Percentiles rank a stretch among this genome's conserved stretches.
Conservation (phyloP, 2,888 invertebrate species). For the Gymnoscelis rufifasciata region DNA sequence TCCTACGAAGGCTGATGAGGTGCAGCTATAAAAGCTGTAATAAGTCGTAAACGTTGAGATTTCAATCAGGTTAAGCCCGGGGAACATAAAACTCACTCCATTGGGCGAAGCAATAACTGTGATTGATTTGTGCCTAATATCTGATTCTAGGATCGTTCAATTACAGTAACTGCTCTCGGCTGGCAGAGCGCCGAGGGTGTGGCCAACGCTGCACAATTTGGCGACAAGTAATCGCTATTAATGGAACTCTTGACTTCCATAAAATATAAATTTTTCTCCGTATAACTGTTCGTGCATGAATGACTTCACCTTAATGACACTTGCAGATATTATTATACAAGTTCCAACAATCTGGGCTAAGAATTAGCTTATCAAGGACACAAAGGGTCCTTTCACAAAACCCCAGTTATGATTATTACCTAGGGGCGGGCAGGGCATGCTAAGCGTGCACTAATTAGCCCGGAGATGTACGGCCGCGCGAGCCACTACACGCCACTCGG, state of each 20-base stretch:
- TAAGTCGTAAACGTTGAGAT: slow-evolving; percentile 21
- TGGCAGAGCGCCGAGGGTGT: background rate
- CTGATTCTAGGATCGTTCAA: slow-evolving; percentile 3
- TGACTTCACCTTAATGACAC: no score
- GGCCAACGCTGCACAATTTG: background rate
- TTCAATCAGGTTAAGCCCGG: slow-evolving; percentile 19
- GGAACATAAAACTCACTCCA: slow-evolving; percentile 19
- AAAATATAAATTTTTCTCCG: no score
- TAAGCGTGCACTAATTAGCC: slow-evolving; percentile 5
- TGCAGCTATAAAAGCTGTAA: slow-evolving; percentile 12
- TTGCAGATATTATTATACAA: no score
- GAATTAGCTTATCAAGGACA: no score
- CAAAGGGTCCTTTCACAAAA: background rate
- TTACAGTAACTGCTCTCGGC: background rate
- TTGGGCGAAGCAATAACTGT: slow-evolving; percentile 17
- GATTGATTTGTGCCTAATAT: slow-evolving; percentile 18
- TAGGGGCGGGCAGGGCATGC: background rate
- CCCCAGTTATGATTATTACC: background rate
- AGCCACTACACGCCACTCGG: slow-evolving; percentile 1
- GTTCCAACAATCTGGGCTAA: no score
- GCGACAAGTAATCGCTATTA: no score
- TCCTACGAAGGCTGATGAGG: slow-evolving; percentile 10
- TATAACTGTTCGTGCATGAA: no score
- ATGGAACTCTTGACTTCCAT: background rate
- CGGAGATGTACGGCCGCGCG: background rate